These are phyloP conservation scores for Pachyramphus minor DNA, from an alignment of 2,113 vertebrate species.

Conservation along the genomic window DNA sequence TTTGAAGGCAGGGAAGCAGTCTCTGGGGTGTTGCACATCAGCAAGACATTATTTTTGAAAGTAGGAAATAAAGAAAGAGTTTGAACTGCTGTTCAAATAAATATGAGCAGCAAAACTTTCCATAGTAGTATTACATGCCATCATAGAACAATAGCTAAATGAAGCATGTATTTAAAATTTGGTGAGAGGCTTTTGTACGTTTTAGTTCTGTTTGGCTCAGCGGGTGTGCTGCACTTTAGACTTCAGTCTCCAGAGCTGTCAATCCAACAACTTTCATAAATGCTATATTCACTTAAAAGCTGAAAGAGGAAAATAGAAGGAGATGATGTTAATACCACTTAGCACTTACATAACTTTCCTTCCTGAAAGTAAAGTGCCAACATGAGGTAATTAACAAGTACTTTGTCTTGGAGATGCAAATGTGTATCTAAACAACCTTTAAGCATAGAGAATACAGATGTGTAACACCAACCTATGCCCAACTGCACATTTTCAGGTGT, in stretches of 20 bases:
- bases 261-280: constrained; percentile 46
- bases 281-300: constrained; percentile 31
- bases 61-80: neutral
- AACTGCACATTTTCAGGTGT: neutral
- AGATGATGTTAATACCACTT: constrained; percentile 44
- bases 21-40: constrained; percentile 17
- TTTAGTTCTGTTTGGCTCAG: constrained; percentile 62
- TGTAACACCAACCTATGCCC: neutral
- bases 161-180: constrained; percentile 55
- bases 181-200: constrained; percentile 17
- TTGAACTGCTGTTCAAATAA: constrained; percentile 15
- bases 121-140: neutral
- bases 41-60: constrained; percentile 23
- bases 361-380: constrained; percentile 7
- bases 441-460: neutral
- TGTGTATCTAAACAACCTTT: constrained; percentile 26
- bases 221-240: constrained; percentile 57
- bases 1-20: neutral
- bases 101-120: neutral
- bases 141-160: constrained; percentile 47
- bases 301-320: constrained; percentile 35
- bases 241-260: constrained; percentile 57
- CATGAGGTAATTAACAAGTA: constrained; percentile 18
- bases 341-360: neutral
- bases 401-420: constrained; percentile 6